phyloP scores from a whole-genome alignment of 2,797 vertebrate species.

The Gallinago stenura region DNA sequence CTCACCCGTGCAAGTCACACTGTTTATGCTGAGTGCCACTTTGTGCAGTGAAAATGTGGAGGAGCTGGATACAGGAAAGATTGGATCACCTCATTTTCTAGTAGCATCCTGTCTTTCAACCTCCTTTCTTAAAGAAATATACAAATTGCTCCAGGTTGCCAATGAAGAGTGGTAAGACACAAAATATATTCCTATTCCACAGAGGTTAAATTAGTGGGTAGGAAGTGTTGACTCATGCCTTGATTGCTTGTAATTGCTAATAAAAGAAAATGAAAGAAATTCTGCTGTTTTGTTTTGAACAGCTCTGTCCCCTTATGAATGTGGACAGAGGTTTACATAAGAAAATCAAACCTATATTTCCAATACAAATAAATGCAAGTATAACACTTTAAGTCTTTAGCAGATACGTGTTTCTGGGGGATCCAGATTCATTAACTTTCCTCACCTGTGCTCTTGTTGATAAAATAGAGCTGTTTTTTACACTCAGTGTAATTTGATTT shows the following conservation, averaged over 20 bases:
- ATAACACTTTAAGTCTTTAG: neutral
- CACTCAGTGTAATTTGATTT: neutral
- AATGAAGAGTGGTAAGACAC: neutral
- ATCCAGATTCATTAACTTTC: neutral
- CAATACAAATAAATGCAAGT: neutral
- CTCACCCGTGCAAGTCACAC: neutral
- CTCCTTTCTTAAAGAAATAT: neutral
- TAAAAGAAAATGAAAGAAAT: neutral
- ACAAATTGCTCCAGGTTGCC: neutral
- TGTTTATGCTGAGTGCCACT: neutral
- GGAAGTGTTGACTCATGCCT: neutral
- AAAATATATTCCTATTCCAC: neutral
- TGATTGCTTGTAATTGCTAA: neutral
- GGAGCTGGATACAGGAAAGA: neutral
- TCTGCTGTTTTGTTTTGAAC: neutral
- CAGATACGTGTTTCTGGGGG: neutral
- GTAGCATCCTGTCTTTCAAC: neutral
- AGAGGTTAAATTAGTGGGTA: neutral
- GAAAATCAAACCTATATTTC: neutral
- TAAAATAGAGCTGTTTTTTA: neutral
- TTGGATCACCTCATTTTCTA: neutral
- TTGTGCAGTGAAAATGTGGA: neutral
- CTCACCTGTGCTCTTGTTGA: neutral
- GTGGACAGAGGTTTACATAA: neutral
- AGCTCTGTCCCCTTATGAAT: neutral